These are phyloP conservation scores for Drosophila macrospina DNA, from an alignment of 2,888 invertebrate genomes.

Conservation along the genomic window DNA sequence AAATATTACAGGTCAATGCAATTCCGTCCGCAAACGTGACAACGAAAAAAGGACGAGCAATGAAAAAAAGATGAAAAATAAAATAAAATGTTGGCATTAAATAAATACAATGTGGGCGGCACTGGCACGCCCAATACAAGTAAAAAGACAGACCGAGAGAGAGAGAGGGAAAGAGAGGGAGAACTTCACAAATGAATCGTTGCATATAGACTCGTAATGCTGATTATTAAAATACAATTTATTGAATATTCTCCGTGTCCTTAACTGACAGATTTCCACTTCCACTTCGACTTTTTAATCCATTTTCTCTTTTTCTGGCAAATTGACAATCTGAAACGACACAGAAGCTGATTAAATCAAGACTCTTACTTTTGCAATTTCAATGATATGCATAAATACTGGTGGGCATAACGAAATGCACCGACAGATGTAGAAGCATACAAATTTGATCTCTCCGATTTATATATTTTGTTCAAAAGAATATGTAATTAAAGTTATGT, in stretches of 20 bases:
- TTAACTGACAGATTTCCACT: slow-evolving; percentile 22
- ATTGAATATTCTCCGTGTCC: slow-evolving; percentile 46
- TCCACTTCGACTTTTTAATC: slow-evolving; percentile 15
- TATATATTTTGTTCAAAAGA: background rate
- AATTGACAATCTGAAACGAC: slow-evolving; percentile 10
- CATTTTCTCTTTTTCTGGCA: background rate
- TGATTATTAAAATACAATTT: slow-evolving; percentile 65
- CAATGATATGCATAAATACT: background rate
- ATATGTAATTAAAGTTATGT: too few species aligned
- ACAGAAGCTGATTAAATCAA: slow-evolving; percentile 10
- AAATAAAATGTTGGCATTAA: slow-evolving; percentile 39
- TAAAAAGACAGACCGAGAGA: too few species aligned
- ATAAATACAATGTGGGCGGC: slow-evolving; percentile 51
- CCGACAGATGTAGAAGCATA: background rate
- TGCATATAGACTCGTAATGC: slow-evolving; percentile 27
- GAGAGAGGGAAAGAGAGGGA: background rate
- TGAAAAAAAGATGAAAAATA: slow-evolving; percentile 16
- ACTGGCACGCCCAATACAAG: slow-evolving; percentile 49
- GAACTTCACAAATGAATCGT: slow-evolving; percentile 20
- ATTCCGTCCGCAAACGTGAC: slow-evolving; percentile 66
- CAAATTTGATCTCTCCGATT: background rate
- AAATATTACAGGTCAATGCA: slow-evolving; percentile 63
- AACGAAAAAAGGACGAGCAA: slow-evolving; percentile 33
- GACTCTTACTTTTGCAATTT: background rate
- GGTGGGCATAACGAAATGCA: background rate